Conservation (phyloP, 1,140 invertebrate genomes). For the Holcopasites calliopsidis region DNA sequence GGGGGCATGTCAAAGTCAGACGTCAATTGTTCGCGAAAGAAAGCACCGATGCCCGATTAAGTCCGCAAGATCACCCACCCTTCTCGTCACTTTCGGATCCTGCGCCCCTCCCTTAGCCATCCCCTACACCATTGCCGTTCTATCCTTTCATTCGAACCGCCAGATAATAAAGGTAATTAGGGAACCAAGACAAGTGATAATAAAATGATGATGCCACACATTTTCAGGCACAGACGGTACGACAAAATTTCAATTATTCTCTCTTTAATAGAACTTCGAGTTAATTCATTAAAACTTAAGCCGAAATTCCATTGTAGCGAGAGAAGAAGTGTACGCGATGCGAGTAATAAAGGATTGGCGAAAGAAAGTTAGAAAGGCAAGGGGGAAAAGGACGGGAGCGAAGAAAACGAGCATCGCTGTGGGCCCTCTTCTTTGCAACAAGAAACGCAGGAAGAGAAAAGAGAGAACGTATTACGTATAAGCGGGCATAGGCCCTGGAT, state of each 20-base stretch:
- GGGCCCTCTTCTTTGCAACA: constrained; percentile 33
- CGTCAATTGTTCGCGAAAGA: constrained; percentile 43
- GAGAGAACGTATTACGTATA: constrained; percentile 62
- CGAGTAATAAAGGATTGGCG: constrained; percentile 1
- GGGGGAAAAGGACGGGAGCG: constrained; percentile 13
- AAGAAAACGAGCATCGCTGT: constrained; percentile 36
- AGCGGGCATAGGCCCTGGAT: constrained; percentile 68
- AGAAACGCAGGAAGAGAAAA: constrained; percentile 57
- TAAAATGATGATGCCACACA: neutral
- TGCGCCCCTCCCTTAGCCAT: neutral
- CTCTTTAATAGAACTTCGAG: too few relatives aligned
- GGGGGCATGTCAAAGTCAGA: constrained; percentile 40
- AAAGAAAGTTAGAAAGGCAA: constrained; percentile 22
- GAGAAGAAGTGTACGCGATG: neutral
- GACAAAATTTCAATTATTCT: too few relatives aligned
- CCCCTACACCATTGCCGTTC: neutral
- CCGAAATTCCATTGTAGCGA: neutral
- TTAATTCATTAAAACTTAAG: too few relatives aligned
- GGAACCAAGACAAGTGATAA: constrained; percentile 7
- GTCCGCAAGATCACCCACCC: constrained; percentile 42
- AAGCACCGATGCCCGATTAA: constrained; percentile 46
- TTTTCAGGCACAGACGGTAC: neutral
- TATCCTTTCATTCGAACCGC: neutral
- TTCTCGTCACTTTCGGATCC: constrained; percentile 26
- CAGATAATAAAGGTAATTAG: constrained; percentile 25